Conservation (phyloP, 2,113 vertebrate species). For the Orientallactaga bullata region DNA sequence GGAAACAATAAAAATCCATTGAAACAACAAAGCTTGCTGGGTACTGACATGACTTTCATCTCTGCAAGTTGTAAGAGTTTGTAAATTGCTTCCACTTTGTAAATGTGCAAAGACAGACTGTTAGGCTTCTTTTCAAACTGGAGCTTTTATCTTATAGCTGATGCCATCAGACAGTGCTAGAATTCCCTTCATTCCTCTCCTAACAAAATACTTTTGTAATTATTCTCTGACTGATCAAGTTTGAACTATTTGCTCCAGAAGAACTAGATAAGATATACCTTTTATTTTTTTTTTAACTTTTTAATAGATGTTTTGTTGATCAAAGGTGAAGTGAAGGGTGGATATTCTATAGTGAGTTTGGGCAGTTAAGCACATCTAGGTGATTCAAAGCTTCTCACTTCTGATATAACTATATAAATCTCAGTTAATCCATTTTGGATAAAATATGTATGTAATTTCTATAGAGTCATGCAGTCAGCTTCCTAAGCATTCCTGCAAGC, state of each 20-base stretch:
- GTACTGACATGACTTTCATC: constrained; percentile 58
- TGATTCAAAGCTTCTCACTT: not conserved
- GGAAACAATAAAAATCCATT: constrained; percentile 59
- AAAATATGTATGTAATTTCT: not conserved
- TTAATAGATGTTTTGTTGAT: constrained; percentile 7
- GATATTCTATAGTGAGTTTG: constrained; percentile 2
- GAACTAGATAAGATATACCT: not conserved
- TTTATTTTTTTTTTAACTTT: constrained; percentile 34
- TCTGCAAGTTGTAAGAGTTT: constrained; percentile 58
- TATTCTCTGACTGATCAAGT: constrained; percentile 38
- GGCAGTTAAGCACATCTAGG: not conserved
- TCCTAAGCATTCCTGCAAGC: not conserved
- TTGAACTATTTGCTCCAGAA: constrained; percentile 43
- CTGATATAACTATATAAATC: not conserved
- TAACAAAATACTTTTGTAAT: constrained; percentile 58
- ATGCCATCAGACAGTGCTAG: constrained; percentile 40
- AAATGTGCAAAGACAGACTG: constrained; percentile 52
- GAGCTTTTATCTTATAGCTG: constrained; percentile 66
- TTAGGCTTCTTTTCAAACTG: constrained; percentile 56
- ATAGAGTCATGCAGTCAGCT: not conserved
- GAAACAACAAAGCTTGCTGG: constrained; percentile 63
- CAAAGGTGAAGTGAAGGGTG: not conserved
- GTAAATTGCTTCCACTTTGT: constrained; percentile 65
- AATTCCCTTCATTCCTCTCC: not conserved
- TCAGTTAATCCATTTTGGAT: not conserved